Evolutionary conservation across 2,113 vertebrate species (phyloP).

Genomic region (Otocyon megalotis): DNA sequence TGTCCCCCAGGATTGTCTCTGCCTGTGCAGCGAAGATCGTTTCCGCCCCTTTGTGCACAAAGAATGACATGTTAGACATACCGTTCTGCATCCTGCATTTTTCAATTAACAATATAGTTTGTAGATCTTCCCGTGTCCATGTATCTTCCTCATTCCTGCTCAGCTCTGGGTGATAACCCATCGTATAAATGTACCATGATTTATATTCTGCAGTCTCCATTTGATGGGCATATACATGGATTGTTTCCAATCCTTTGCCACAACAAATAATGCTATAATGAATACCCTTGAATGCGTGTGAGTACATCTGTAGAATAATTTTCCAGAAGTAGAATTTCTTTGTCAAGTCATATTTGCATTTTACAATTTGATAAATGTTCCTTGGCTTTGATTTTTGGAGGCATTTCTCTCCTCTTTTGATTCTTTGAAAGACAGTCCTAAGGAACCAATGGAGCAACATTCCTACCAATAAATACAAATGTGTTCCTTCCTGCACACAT

Average conservation of each 20-base stretch:
- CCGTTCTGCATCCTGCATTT: not conserved
- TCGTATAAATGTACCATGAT: not conserved
- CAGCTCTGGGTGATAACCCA: not conserved
- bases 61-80: not conserved
- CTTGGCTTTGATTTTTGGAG: constrained; percentile 49
- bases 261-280: not conserved
- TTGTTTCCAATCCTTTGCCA: not conserved
- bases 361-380: not conserved
- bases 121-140: not conserved
- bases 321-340: constrained; percentile 34
- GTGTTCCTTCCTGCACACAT: not conserved
- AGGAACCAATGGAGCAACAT: not conserved
- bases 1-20: not conserved
- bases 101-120: not conserved
- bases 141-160: not conserved
- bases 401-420: not conserved
- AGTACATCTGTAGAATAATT: not conserved
- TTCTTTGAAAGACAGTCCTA: constrained; percentile 12
- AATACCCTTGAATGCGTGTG: not conserved
- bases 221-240: not conserved
- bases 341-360: constrained; percentile 7
- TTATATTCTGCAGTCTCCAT: not conserved
- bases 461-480: not conserved
- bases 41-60: not conserved
- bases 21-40: not conserved